A percentile compares a stretch with the other conserved stretches of the same genome.
Evolutionary conservation across 2,888 invertebrate genomes (phyloP).

Genomic region (Chymomyza fuscimana): DNA sequence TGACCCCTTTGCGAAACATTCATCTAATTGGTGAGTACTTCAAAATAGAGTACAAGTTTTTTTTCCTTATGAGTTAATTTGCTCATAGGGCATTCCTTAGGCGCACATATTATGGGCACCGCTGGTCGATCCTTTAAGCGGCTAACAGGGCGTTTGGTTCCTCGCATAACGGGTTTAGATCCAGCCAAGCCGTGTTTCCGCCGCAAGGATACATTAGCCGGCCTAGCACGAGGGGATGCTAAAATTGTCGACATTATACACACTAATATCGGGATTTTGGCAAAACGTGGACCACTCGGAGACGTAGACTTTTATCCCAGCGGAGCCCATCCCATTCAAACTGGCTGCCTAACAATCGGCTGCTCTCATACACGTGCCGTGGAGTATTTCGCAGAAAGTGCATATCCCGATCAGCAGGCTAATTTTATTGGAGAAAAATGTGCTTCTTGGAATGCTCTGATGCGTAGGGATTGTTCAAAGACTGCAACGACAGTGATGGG

Average conservation of each 20-base stretch:
- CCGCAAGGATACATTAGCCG: constrained; percentile 59
- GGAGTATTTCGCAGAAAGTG: constrained; percentile 73
- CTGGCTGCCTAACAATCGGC: constrained; percentile 66
- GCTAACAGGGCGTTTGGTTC: constrained; percentile 65
- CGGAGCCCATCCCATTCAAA: constrained; percentile 69
- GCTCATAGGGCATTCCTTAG: constrained; percentile 75
- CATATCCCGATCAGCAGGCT: constrained; percentile 67
- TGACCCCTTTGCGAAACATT: constrained; percentile 67
- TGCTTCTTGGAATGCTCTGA: constrained; percentile 59
- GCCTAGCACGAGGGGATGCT: constrained; percentile 74
- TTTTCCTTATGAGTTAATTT: not conserved
- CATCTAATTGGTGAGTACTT: constrained; percentile 68
- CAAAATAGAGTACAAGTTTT: not conserved
- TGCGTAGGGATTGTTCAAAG: constrained; percentile 49
- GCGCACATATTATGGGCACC: constrained; percentile 77
- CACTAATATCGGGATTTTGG: constrained; percentile 74
- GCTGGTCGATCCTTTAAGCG: constrained; percentile 72
- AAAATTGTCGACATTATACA: constrained; percentile 76
- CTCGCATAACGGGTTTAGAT: constrained; percentile 77
- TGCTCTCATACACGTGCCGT: constrained; percentile 76
- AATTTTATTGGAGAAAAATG: constrained; percentile 70
- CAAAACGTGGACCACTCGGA: constrained; percentile 71
- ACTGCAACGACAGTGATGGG: constrained; percentile 66
- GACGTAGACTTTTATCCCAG: constrained; percentile 77
- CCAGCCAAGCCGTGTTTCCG: constrained; percentile 78